Evolutionary conservation across 2,888 invertebrate species (phyloP), one percentile per base, ranked within the genome.

Genomic region (Drosophila percnosoma): DNA sequence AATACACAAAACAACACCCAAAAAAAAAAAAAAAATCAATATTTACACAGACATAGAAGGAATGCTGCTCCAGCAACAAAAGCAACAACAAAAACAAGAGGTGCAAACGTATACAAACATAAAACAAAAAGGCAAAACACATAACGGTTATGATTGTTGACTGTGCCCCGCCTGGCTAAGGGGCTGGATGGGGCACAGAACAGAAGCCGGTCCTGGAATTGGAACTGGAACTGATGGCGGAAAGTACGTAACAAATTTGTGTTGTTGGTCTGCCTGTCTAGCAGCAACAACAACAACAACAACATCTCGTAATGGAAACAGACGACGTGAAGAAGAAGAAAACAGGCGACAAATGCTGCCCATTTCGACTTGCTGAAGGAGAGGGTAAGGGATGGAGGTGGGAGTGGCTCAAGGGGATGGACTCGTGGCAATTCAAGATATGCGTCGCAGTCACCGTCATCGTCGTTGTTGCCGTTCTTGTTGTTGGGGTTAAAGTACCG

Each of bases 401-500:
- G 45, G 53, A 49, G 60, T 31, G 61, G 59, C 49, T 40, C 36
- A 34, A 64, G 59, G 71, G 68, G 71, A 62, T 72, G 67, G 34
- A 42, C 27, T 36, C 53, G 51, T 49, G 65, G 40, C 21, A 67
- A 59, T 57, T 71, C 72, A 83, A 83, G 86, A 80, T 73, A 73
- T 73, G 79, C 69, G 64, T 71, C 59, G 73, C 24, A 45, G 45
- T 15, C 45, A 45, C 15, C 45, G 2, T 24, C 27, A 27, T 27
- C 24, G 45, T 45, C 15, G 45, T 36, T 51, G 67, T 51, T 49
- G 62, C 33, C 13, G 61, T 58, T 21, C 57, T 33, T 42, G 68
- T 31, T 54, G 72, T 60, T 45, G 82, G 84, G 87, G 85, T 87
- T 85, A 85, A 87, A 75, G 81, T 63, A 87, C 85, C 85, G 81